Percentiles rank a stretch among this genome's conserved stretches.
These are phyloP conservation scores for Leptinotarsa lineolata DNA, from an alignment of 1,140 invertebrate species.

Conservation along the genomic window DNA sequence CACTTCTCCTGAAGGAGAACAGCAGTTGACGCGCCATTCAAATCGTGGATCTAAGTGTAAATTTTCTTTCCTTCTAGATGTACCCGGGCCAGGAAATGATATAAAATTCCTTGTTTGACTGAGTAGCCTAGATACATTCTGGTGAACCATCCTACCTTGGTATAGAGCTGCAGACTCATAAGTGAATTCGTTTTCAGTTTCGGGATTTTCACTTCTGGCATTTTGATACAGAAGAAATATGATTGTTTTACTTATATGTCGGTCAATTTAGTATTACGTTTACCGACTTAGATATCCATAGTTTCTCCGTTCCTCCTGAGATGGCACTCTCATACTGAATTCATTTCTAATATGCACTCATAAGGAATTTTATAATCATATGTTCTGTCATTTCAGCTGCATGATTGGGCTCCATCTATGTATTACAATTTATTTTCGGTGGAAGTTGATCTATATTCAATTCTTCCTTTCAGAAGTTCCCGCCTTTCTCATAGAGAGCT, in stretches of 20 bases:
- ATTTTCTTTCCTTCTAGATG: constrained; percentile 30
- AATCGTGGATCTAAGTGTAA: constrained; percentile 80
- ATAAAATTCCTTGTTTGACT: constrained; percentile 20
- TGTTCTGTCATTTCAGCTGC: constrained; percentile 22
- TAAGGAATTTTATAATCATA: constrained; percentile 23
- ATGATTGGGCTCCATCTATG: constrained; percentile 20
- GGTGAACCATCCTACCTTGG: not conserved
- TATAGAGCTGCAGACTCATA: not conserved
- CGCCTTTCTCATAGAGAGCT: constrained; percentile 10
- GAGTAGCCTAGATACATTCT: not conserved
- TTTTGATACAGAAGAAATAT: too few relatives aligned
- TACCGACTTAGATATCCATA: too few relatives aligned
- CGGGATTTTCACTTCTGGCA: too few relatives aligned
- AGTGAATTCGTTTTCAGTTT: not conserved
- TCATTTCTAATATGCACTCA: not conserved
- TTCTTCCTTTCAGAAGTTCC: constrained; percentile 28
- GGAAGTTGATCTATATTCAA: constrained; percentile 17
- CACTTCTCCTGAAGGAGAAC: constrained; percentile 59
- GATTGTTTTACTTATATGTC: too few relatives aligned
- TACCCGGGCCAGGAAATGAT: constrained; percentile 17
- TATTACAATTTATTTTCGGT: constrained; percentile 20
- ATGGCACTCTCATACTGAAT: too few relatives aligned
- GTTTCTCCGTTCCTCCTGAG: too few relatives aligned
- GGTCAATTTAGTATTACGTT: too few relatives aligned
- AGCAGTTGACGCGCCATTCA: constrained; percentile 64